Evolutionary conservation across 2,888 invertebrate species (phyloP).

Genomic region (Rhamphomyia laevipes): DNA sequence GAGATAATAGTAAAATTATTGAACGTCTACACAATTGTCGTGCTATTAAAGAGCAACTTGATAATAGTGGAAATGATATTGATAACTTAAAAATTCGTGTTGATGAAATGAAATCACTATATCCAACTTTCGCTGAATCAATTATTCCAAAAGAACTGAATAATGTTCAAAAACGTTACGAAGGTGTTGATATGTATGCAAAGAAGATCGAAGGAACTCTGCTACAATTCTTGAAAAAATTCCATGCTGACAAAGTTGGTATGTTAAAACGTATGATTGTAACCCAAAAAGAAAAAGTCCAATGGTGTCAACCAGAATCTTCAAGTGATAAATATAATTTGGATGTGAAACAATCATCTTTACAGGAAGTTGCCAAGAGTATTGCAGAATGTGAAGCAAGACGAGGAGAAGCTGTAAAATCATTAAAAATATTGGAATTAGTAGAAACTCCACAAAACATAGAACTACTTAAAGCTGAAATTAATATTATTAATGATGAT

Average conservation of each 20-base stretch:
- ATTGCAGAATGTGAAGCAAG: constrained; percentile 58
- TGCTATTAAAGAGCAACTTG: constrained; percentile 57
- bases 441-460: constrained; percentile 63
- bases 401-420: constrained; percentile 55
- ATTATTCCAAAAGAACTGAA: constrained; percentile 70
- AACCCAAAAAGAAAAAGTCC: constrained; percentile 74
- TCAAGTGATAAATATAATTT: constrained; percentile 84
- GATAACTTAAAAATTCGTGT: constrained; percentile 57
- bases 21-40: constrained; percentile 66
- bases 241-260: constrained; percentile 72
- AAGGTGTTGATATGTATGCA: constrained; percentile 63
- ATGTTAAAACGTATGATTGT: constrained; percentile 69
- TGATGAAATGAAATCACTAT: constrained; percentile 56
- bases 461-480: constrained; percentile 53
- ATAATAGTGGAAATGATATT: constrained; percentile 53
- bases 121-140: constrained; percentile 67
- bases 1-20: constrained; percentile 73
- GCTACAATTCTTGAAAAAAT: constrained; percentile 71
- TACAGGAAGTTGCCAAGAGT: constrained; percentile 62
- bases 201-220: constrained; percentile 72
- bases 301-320: constrained; percentile 83
- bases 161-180: constrained; percentile 71
- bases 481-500: constrained; percentile 56
- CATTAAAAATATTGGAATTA: constrained; percentile 56
- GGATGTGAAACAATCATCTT: constrained; percentile 75